Conservation (phyloP, 2,888 invertebrate species). For the Arge pagana region DNA sequence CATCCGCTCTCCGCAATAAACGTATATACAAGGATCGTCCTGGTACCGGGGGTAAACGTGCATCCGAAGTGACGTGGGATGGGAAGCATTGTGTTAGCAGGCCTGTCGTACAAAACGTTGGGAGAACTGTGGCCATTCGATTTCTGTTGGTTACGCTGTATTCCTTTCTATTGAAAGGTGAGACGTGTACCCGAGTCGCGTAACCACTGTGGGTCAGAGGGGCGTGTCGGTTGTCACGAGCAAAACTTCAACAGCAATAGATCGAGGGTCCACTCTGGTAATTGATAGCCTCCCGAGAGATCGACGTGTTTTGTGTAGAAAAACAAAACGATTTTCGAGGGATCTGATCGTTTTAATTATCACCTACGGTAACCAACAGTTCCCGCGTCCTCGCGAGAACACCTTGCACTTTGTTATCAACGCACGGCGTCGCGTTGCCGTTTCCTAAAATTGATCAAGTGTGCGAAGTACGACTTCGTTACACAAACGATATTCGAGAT, state of each 20-base stretch:
- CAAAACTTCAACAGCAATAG: constrained; percentile 9
- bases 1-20: no score
- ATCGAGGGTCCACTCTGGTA: not conserved
- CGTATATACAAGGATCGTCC: not conserved
- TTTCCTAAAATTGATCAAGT: no score
- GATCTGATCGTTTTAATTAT: no score
- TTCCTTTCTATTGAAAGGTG: constrained; percentile 3
- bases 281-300: constrained; percentile 29
- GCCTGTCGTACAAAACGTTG: constrained; percentile 40
- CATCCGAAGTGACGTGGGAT: constrained; percentile 6
- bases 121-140: not conserved
- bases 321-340: no score
- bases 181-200: constrained; percentile 19
- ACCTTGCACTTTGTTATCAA: no score
- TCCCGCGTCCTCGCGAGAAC: no score
- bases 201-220: constrained; percentile 38
- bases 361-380: no score
- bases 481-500: no score
- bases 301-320: constrained; percentile 10
- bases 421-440: no score
- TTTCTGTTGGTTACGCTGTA: not conserved
- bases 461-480: no score
- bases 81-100: constrained; percentile 36
- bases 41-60: constrained; percentile 17
- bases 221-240: constrained; percentile 37